These are phyloP conservation scores for Pangasianodon hypophthalmus DNA, from an alignment of 2,113 vertebrate genomes.

Conservation along the genomic window DNA sequence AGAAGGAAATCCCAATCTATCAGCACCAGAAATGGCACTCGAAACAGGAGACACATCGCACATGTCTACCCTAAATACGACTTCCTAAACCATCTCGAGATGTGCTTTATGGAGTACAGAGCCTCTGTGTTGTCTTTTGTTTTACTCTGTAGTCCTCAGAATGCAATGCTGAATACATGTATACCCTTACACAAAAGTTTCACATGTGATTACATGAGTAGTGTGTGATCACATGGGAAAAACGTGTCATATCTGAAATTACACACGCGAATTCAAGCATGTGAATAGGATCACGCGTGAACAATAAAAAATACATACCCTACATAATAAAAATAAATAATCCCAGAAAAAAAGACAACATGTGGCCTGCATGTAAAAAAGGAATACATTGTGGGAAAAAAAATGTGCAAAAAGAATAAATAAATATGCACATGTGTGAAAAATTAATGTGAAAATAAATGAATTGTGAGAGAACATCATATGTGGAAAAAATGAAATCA, in stretches of 20 bases:
- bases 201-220: neutral
- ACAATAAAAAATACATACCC: neutral
- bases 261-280: neutral
- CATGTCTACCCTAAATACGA: slow-evolving; percentile 6
- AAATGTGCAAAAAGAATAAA: too few species aligned
- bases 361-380: too few species aligned
- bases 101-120: neutral
- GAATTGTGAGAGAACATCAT: neutral
- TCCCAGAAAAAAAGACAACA: neutral
- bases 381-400: too few species aligned
- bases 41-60: slow-evolving; percentile 25
- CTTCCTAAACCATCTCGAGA: neutral
- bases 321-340: neutral
- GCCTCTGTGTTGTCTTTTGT: neutral
- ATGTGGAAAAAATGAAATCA: neutral
- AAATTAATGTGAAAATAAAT: neutral
- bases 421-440: too few species aligned
- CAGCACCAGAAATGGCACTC: slow-evolving; percentile 42
- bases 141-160: neutral
- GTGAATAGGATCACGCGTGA: neutral
- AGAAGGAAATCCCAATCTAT: slow-evolving; percentile 50
- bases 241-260: neutral
- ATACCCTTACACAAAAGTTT: neutral
- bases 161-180: neutral
- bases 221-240: neutral